Conservation (phyloP, 2,113 vertebrate species). For the Alethe diademata region DNA sequence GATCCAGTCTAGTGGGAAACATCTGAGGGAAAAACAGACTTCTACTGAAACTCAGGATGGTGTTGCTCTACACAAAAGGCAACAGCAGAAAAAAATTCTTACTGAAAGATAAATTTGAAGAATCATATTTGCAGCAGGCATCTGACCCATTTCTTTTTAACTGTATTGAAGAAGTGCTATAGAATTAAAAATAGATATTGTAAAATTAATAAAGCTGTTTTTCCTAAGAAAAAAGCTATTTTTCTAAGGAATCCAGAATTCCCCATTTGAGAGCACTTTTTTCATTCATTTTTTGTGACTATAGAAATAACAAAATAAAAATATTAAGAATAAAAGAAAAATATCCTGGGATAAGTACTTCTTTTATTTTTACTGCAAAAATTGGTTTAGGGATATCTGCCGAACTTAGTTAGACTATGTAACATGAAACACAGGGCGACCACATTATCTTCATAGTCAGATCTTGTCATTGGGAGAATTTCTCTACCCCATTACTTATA, state of each 20-base stretch:
- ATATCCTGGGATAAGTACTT: neutral
- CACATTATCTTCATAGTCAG: neutral
- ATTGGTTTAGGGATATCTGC: neutral
- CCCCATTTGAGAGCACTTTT: neutral
- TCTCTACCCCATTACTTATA: neutral
- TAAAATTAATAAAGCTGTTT: neutral
- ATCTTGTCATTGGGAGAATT: constrained; percentile 14
- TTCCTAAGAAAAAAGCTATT: neutral
- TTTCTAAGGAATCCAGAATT: neutral
- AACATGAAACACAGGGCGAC: neutral
- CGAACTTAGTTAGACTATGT: neutral
- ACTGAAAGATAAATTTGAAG: neutral
- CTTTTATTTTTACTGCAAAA: neutral
- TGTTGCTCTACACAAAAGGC: neutral
- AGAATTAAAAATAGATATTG: neutral
- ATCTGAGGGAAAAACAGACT: neutral
- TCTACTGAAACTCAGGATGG: neutral
- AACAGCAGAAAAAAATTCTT: neutral
- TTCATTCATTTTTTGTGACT: neutral
- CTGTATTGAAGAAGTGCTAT: neutral
- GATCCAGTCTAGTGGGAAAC: neutral
- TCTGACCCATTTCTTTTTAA: neutral
- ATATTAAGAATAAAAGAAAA: neutral
- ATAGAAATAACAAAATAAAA: neutral
- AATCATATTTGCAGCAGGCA: neutral